Percentiles rank a stretch among this genome's conserved stretches.
Evolutionary conservation across 2,797 vertebrate species (phyloP).

Genomic region (Poeciliopsis gracilis): DNA sequence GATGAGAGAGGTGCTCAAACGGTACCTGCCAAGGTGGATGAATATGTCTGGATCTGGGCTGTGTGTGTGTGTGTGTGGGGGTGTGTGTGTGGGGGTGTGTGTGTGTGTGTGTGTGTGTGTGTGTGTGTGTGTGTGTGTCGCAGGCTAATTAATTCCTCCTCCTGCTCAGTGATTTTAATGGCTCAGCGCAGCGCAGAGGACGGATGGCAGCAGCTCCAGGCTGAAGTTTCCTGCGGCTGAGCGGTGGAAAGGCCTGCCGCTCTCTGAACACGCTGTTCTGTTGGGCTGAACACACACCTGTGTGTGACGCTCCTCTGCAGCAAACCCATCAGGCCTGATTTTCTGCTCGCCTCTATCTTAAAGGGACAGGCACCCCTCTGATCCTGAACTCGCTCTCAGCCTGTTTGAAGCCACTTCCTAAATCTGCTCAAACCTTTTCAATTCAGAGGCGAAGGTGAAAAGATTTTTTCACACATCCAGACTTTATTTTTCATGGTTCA

Average conservation of each 20-base stretch:
- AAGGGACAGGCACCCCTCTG: neutral
- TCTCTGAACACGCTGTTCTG: conserved; percentile 7
- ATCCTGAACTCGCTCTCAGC: neutral
- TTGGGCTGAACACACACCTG: neutral
- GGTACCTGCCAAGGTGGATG: conserved; percentile 60
- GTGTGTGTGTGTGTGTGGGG: conserved; percentile 29
- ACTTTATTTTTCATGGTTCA: neutral
- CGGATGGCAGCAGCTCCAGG: conserved; percentile 36
- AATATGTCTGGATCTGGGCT: conserved; percentile 26
- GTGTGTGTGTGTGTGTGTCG: conserved; percentile 8
- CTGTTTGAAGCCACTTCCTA: neutral
- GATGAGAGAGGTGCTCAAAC: conserved; percentile 72
- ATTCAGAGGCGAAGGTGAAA: neutral
- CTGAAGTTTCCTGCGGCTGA: conserved; percentile 33
- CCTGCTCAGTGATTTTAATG: conserved; percentile 26
- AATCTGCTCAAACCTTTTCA: neutral
- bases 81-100: conserved; percentile 7
- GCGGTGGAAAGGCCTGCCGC: conserved; percentile 3
- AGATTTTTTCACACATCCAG: neutral
- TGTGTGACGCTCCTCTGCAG: neutral
- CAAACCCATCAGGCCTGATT: neutral
- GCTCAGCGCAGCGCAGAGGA: conserved; percentile 36
- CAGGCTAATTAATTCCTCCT: conserved; percentile 44
- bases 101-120: conserved; percentile 20
- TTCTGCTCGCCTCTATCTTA: neutral